phyloP scores from a whole-genome alignment of 2,888 invertebrate genomes.

The Cantharis flavilabris region DNA sequence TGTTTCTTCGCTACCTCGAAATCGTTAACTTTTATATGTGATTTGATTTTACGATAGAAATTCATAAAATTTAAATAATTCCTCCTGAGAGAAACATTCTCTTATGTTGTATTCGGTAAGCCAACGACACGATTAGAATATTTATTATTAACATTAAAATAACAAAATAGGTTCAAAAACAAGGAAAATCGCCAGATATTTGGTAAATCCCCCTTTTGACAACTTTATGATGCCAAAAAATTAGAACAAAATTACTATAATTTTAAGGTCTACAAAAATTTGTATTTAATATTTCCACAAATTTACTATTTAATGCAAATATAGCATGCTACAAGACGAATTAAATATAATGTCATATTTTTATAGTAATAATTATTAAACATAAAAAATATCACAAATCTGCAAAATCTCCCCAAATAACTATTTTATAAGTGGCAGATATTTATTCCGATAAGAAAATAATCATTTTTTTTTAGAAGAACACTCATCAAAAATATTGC shows the following conservation, averaged over 20 bases:
- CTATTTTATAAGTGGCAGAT: not conserved
- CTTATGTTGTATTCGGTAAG: not conserved
- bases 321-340: not conserved
- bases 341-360: not conserved
- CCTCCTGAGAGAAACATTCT: not conserved
- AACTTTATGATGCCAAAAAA: not conserved
- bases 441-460: not conserved
- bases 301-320: not conserved
- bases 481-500: not conserved
- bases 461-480: not conserved
- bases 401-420: not conserved
- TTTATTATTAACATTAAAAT: not conserved
- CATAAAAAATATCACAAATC: not conserved
- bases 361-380: not conserved
- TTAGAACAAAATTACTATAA: not conserved
- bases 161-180: not conserved
- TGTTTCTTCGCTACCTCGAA: not conserved
- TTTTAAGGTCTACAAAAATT: not conserved
- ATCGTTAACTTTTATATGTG: not conserved
- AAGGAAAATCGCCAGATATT: not conserved
- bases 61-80: not conserved
- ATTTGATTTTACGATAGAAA: not conserved
- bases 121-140: not conserved
- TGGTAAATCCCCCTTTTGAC: not conserved
- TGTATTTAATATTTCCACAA: not conserved